Percentiles rank a stretch among this genome's conserved stretches.
Evolutionary conservation across 2,113 vertebrate genomes (phyloP).

Genomic region (Barnardius zonarius): DNA sequence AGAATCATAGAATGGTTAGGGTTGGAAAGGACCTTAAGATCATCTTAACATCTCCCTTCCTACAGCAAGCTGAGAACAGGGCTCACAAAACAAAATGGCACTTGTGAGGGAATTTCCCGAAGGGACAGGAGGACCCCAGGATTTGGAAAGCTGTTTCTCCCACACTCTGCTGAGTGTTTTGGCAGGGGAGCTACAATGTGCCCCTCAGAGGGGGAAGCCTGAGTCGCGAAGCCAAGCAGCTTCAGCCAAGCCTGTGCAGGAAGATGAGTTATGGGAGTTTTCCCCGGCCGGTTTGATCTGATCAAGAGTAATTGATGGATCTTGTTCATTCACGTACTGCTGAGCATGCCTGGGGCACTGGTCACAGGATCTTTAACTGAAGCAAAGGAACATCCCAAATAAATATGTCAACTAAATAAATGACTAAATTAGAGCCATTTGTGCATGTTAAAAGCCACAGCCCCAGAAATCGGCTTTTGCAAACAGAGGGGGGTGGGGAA

Average conservation of each 20-base stretch:
- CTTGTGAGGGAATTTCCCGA: background rate
- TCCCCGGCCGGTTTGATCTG: conserved; percentile 42
- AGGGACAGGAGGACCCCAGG: background rate
- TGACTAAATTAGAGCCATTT: conserved; percentile 70
- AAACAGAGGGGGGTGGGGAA: background rate
- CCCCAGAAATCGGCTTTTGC: conserved; percentile 2
- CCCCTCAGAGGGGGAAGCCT: background rate
- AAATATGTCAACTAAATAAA: conserved; percentile 74
- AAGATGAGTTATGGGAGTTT: conserved; percentile 51
- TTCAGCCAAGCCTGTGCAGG: background rate
- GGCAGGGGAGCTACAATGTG: accelerated
- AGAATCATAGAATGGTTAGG: accelerated
- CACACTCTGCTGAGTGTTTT: background rate
- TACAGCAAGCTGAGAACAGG: accelerated
- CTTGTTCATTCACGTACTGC: conserved; percentile 53
- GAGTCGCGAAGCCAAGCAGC: accelerated
- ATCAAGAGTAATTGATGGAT: conserved; percentile 68
- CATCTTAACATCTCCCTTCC: background rate
- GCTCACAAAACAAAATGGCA: background rate
- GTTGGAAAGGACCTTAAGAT: background rate
- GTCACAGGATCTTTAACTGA: conserved; percentile 60
- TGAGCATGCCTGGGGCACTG: conserved; percentile 51
- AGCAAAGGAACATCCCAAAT: conserved; percentile 68
- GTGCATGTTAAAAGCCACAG: conserved; percentile 63
- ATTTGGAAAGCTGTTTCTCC: background rate